A percentile compares a stretch with the other conserved stretches of the same genome.
phyloP scores from a whole-genome alignment of 2,888 invertebrate genomes.

The Leptinotarsa peninsularis region DNA sequence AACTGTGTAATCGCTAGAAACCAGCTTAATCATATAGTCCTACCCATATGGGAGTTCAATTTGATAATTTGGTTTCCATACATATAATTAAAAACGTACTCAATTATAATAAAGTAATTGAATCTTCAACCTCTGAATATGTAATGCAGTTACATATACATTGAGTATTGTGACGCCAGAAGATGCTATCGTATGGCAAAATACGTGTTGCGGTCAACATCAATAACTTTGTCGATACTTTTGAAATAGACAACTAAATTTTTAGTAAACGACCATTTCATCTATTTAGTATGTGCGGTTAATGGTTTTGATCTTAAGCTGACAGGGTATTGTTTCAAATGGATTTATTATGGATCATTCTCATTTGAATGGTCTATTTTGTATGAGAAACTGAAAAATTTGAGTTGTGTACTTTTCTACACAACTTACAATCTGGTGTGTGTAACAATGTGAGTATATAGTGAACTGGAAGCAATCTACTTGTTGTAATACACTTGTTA shows the following conservation, averaged over 20 bases:
- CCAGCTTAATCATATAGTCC: too few species aligned
- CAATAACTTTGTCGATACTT: too few species aligned
- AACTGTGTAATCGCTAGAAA: too few species aligned
- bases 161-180: too few species aligned
- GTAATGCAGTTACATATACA: too few species aligned
- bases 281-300: neutral
- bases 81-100: too few species aligned
- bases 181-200: too few species aligned
- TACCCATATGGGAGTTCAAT: too few species aligned
- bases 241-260: neutral
- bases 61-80: too few species aligned
- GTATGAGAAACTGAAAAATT: slow-evolving; percentile 21
- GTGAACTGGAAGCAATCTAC: slow-evolving; percentile 21
- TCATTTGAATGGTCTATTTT: slow-evolving; percentile 32
- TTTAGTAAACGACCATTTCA: neutral
- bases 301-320: neutral
- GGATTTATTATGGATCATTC: slow-evolving; percentile 30
- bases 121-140: too few species aligned
- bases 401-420: slow-evolving; percentile 54
- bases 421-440: slow-evolving; percentile 50
- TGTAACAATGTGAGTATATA: slow-evolving; percentile 31
- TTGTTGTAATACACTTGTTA: slow-evolving; percentile 37
- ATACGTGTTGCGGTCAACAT: too few species aligned
- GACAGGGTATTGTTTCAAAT: neutral
- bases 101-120: too few species aligned